Conservation (phyloP, 1,140 invertebrate genomes). For the Melipona quadrifasciata region DNA sequence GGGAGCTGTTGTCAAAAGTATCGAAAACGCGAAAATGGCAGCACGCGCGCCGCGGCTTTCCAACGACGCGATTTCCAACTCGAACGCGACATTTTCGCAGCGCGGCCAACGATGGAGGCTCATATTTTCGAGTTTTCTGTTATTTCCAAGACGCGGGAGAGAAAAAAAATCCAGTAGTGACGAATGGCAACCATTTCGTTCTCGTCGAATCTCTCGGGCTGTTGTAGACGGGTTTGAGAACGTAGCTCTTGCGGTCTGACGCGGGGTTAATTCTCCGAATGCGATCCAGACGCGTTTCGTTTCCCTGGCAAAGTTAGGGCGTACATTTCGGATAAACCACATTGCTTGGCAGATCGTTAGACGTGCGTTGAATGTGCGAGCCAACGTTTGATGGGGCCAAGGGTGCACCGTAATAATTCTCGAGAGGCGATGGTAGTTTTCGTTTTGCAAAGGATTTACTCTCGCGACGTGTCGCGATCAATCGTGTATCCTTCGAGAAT, state of each 20-base stretch:
- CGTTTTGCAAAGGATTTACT: slow-evolving; percentile 28
- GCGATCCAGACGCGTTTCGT: slow-evolving; percentile 20
- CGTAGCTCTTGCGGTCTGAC: too few relatives aligned
- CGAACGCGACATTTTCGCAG: neutral
- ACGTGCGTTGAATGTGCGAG: slow-evolving; percentile 68
- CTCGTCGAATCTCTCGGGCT: too few relatives aligned
- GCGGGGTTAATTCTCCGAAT: slow-evolving; percentile 4
- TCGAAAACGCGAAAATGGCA: neutral
- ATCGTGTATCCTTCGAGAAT: neutral
- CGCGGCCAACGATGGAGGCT: neutral
- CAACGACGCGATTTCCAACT: neutral
- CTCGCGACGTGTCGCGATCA: neutral
- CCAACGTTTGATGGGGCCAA: slow-evolving; percentile 16
- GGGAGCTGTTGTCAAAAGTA: neutral
- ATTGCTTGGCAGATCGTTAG: slow-evolving; percentile 58
- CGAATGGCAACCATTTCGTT: neutral
- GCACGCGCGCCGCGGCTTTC: neutral
- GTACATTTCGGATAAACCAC: slow-evolving; percentile 67
- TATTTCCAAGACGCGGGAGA: neutral
- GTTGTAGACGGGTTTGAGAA: too few relatives aligned
- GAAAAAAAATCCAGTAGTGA: too few relatives aligned
- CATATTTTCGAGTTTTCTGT: neutral
- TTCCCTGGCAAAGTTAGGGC: slow-evolving; percentile 53
- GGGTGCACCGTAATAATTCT: neutral
- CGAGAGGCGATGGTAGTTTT: slow-evolving; percentile 36